phyloP scores from a whole-genome alignment of 2,797 vertebrate genomes.

The Manis pentadactyla region DNA sequence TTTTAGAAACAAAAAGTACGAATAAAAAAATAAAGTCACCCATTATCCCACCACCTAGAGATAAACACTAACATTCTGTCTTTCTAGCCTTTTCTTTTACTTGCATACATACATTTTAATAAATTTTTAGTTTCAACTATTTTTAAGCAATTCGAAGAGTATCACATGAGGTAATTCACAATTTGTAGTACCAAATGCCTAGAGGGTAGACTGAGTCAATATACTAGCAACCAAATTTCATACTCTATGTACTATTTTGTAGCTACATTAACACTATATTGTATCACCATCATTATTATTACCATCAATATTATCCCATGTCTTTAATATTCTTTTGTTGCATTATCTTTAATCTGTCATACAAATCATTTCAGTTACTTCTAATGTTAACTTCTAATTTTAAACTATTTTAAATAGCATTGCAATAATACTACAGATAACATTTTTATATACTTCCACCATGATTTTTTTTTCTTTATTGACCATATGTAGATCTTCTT shows the following conservation, averaged over 20 bases:
- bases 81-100: slow-evolving; percentile 6
- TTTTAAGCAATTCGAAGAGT: slow-evolving; percentile 56
- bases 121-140: slow-evolving; percentile 38
- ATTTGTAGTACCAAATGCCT: not conserved
- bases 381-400: slow-evolving; percentile 38
- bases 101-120: too few species aligned
- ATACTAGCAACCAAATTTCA: not conserved
- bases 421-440: not conserved
- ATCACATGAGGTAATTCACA: not conserved
- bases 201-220: not conserved
- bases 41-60: not conserved
- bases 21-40: slow-evolving; percentile 31
- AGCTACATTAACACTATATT: not conserved
- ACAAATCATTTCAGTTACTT: slow-evolving; percentile 43
- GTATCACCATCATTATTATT: not conserved
- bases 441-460: not conserved
- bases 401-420: not conserved
- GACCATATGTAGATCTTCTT: too few species aligned
- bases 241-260: not conserved
- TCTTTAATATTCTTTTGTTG: not conserved
- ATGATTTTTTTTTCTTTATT: too few species aligned
- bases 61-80: slow-evolving; percentile 13
- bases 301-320: not conserved
- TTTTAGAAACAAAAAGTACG: slow-evolving; percentile 27
- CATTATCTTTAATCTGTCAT: not conserved